phyloP scores from a whole-genome alignment of 2,888 invertebrate species.

The Byasa hedistus region DNA sequence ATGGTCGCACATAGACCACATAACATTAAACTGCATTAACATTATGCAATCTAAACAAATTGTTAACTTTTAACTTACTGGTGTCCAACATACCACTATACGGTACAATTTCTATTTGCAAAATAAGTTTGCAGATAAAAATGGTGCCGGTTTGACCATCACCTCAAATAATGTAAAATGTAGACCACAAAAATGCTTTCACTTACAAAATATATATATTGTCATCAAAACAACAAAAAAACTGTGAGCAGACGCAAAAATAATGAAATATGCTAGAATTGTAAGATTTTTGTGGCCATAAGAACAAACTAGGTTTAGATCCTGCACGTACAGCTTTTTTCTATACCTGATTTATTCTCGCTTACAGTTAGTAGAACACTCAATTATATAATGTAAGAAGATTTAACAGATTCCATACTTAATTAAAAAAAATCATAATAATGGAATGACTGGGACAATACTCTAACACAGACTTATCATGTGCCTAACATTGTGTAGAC shows the following conservation, averaged over 20 bases:
- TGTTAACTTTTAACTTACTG: slow-evolving; percentile 49
- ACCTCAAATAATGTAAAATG: slow-evolving; percentile 51
- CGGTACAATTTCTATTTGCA: slow-evolving; percentile 39
- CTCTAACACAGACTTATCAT: slow-evolving; percentile 33
- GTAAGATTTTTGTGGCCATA: slow-evolving; percentile 18
- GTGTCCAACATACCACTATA: slow-evolving; percentile 59
- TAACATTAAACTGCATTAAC: slow-evolving; percentile 34
- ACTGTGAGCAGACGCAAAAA: too few relatives aligned
- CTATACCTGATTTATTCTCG: slow-evolving; percentile 42
- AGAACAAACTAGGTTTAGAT: slow-evolving; percentile 20
- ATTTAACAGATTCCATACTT: slow-evolving; percentile 26
- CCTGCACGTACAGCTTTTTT: not conserved
- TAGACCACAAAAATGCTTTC: slow-evolving; percentile 44
- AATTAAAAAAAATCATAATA: slow-evolving; percentile 11
- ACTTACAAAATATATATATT: slow-evolving; percentile 15
- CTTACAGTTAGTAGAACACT: slow-evolving; percentile 63
- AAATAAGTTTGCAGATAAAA: slow-evolving; percentile 17
- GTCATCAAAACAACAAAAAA: not conserved
- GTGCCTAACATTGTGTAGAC: slow-evolving; percentile 36
- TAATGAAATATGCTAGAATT: not conserved
- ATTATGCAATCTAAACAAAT: slow-evolving; percentile 44
- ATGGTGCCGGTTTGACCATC: slow-evolving; percentile 56
- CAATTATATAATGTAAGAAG: slow-evolving; percentile 46
- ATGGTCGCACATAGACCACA: slow-evolving; percentile 34
- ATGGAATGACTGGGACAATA: slow-evolving; percentile 26